Conservation (phyloP, 2,113 vertebrate species). For the Nansenia antarctica region DNA sequence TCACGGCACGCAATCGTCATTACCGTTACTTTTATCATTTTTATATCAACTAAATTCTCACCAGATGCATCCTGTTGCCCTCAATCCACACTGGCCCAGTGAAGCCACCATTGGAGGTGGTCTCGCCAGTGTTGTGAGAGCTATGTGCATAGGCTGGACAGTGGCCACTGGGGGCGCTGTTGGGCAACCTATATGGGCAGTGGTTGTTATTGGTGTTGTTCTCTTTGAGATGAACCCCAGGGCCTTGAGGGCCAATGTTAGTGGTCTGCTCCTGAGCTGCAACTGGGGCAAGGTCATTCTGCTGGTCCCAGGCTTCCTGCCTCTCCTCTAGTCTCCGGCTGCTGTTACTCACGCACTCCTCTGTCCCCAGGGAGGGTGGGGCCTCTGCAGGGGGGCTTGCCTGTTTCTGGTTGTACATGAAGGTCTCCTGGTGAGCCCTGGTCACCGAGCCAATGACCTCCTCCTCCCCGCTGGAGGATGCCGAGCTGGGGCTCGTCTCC, state of each 20-base stretch:
- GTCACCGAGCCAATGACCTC: constrained; percentile 89
- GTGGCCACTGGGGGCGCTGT: constrained; percentile 68
- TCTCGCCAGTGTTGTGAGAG: constrained; percentile 31
- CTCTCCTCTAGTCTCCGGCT: constrained; percentile 42
- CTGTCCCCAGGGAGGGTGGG: constrained; percentile 43
- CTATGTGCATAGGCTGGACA: constrained; percentile 74
- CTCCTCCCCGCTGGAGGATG: constrained; percentile 79
- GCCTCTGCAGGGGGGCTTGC: constrained; percentile 61
- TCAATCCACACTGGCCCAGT: constrained; percentile 69
- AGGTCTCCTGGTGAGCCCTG: constrained; percentile 89
- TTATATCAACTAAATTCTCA: constrained; percentile 60
- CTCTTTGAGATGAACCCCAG: constrained; percentile 9
- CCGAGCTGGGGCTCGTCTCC: constrained; percentile 67
- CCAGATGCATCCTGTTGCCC: constrained; percentile 90
- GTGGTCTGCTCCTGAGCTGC: constrained; percentile 55
- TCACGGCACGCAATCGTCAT: too few relatives aligned
- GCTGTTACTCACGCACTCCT: constrained; percentile 47
- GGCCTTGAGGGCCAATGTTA: constrained; percentile 53
- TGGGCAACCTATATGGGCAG: constrained; percentile 77
- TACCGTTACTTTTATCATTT: neutral
- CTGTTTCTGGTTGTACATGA: constrained; percentile 91
- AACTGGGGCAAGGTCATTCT: constrained; percentile 60
- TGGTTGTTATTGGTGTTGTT: constrained; percentile 39
- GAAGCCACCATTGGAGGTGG: constrained; percentile 4
- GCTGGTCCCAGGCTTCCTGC: constrained; percentile 53